Evolutionary conservation across 1,140 invertebrate species (phyloP).

Genomic region (Argopecten irradians): DNA sequence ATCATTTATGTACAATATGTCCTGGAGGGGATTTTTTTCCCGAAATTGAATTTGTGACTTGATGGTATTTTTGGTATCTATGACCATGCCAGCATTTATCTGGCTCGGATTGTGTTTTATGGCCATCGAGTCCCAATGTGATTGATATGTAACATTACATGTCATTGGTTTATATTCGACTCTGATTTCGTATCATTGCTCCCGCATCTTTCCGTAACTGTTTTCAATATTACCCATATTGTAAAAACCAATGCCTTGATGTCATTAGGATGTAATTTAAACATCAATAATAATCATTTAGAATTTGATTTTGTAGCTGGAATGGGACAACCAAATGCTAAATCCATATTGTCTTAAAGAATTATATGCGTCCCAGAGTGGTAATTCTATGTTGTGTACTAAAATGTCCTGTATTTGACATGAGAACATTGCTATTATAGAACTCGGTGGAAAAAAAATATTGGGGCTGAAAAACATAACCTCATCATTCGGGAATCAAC

Average conservation of each 20-base stretch:
- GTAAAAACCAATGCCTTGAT: not conserved
- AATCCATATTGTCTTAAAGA: no score
- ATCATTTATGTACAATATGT: not conserved
- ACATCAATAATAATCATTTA: not conserved
- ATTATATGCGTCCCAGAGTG: no score
- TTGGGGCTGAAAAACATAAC: no score
- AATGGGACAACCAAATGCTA: no score
- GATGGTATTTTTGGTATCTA: not conserved
- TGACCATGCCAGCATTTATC: not conserved
- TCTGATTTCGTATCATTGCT: not conserved
- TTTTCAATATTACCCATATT: not conserved
- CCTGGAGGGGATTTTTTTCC: not conserved
- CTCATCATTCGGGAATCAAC: no score
- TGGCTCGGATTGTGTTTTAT: not conserved
- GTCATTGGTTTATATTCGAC: not conserved
- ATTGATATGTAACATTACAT: not conserved
- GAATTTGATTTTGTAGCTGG: not conserved
- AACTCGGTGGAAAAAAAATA: no score
- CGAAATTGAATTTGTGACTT: not conserved
- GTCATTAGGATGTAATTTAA: not conserved
- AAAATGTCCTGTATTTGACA: no score
- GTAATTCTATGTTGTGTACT: no score
- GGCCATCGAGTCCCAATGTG: not conserved
- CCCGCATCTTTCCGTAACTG: not conserved
- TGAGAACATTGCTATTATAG: no score